Evolutionary conservation across 2,888 invertebrate species (phyloP), one percentile per base, ranked within the genome.

Genomic region (Cataglyphis albicans): DNA sequence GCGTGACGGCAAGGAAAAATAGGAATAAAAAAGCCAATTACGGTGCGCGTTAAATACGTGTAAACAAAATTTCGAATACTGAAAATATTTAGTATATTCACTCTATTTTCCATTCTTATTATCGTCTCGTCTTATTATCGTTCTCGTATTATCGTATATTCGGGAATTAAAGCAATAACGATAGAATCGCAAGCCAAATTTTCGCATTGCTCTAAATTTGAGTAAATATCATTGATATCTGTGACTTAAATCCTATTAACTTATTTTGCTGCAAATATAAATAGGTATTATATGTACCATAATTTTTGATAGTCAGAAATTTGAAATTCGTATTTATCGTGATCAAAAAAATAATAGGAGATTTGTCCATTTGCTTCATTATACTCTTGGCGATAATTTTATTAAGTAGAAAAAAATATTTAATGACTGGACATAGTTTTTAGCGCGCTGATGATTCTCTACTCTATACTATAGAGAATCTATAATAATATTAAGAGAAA

Each of bases 21-120:
- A 86, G 82, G 72, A 83, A 80, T 35, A 57, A 29, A 38, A 68
- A 35, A 67, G 35, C n/a, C 7, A 63, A 7, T 12, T 21, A 12
- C 15, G 21, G 0, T 12, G 61, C 29, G 48, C 44, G 25, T 7
- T 35, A 25, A 55, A 9, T 68, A 74, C 35, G n/a, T 67, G 48
- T 48, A 52, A 48, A 68, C 63, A 68, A 61, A 48, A 48, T 65
- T 10, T n/a, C 18, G 52, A 2, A 18, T 10, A 25, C n/a, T 38
- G 35, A 5, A 44, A 41, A 41, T 15, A 32, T 25, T 52, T 52
- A n/a, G 7, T 6, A 52, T 52, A 7, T n/a, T 65, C 25, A n/a
- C 9, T 29, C 12, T n/a, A 48, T 55, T 29, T 12, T n/a, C 21
- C 21, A n/a, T 55, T 55, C 7, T 52, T 52, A n/a, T 3, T 52